Evolutionary conservation across 2,797 vertebrate species (phyloP).

Genomic region (Heteromormyrus szaboi): DNA sequence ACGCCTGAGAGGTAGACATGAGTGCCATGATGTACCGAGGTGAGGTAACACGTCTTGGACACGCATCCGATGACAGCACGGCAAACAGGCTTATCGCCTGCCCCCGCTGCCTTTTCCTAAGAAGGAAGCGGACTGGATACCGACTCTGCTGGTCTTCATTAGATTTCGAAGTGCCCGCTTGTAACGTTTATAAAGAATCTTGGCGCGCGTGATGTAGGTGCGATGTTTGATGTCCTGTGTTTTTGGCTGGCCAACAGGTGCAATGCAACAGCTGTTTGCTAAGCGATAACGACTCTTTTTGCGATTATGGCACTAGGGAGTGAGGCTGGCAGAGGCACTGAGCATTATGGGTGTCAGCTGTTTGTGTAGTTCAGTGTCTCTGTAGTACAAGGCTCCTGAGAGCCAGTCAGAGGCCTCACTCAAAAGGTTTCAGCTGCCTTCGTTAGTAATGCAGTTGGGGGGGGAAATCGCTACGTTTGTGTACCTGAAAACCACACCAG

Average conservation of each 20-base stretch:
- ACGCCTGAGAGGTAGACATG: neutral
- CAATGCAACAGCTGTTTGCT: neutral
- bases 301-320: neutral
- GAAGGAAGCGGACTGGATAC: neutral
- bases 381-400: neutral
- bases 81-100: neutral
- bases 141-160: neutral
- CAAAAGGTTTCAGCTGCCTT: neutral
- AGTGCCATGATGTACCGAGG: neutral
- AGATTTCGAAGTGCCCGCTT: neutral
- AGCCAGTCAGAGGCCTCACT: neutral
- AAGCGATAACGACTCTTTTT: neutral
- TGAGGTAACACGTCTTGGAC: neutral
- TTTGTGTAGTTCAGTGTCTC: neutral
- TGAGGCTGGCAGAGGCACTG: neutral
- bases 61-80: neutral
- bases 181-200: conserved; percentile 9
- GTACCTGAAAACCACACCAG: neutral
- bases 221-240: conserved; percentile 24
- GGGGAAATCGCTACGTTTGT: neutral
- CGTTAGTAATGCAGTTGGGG: neutral
- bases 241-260: conserved; percentile 18
- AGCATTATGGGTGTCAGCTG: neutral
- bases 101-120: neutral
- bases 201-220: conserved; percentile 13